These are phyloP conservation scores for Otus sunia DNA, from an alignment of 2,113 vertebrate genomes.

Conservation along the genomic window DNA sequence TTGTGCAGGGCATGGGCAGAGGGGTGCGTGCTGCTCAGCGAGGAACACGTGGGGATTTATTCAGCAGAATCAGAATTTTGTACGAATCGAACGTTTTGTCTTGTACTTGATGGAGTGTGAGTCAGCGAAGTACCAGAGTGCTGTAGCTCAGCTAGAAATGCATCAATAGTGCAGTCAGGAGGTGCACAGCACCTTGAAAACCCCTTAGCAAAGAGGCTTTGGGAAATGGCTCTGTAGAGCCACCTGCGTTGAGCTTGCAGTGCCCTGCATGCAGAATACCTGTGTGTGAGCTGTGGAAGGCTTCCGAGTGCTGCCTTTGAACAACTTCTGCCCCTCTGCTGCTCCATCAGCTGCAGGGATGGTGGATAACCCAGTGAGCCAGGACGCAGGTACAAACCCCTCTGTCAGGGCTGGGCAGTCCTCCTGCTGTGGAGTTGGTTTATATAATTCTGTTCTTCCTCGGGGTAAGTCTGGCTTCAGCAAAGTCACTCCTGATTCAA, in stretches of 20 bases:
- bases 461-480: neutral
- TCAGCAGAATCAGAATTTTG: neutral
- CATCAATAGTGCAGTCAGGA: accelerated
- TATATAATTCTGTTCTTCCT: neutral
- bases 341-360: neutral
- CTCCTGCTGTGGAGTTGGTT: neutral
- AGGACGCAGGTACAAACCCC: neutral
- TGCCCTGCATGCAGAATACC: neutral
- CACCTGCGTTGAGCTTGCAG: neutral
- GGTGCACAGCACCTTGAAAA: neutral
- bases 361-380: neutral
- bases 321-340: neutral
- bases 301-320: neutral
- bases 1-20: neutral
- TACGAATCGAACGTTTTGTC: neutral
- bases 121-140: neutral
- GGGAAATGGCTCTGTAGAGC: neutral
- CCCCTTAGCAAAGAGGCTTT: neutral
- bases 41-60: neutral
- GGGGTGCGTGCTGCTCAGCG: neutral
- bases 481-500: neutral
- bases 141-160: neutral
- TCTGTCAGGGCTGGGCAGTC: neutral
- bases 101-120: neutral
- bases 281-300: neutral